These are phyloP conservation scores for Scylla paramamosain DNA, from an alignment of 1,140 invertebrate species.

Conservation along the genomic window DNA sequence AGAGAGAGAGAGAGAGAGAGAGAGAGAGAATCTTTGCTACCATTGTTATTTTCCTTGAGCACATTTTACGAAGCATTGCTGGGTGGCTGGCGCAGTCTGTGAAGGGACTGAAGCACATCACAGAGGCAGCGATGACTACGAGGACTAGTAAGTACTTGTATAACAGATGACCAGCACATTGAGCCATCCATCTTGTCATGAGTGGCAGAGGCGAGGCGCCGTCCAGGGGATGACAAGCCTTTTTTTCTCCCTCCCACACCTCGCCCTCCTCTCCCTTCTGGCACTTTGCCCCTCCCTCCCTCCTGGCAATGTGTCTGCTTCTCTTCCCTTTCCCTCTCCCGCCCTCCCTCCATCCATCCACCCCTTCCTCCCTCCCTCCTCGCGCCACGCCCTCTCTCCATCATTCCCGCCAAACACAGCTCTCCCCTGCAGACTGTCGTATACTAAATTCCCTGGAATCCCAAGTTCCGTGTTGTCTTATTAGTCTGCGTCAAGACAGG, in stretches of 20 bases:
- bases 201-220: too few relatives aligned
- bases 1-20: too few relatives aligned
- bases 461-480: background rate
- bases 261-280: background rate
- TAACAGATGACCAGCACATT: too few relatives aligned
- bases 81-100: too few relatives aligned
- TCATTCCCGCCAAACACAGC: background rate
- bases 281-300: slow-evolving; percentile 8
- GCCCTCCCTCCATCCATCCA: too few relatives aligned
- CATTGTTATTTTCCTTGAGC: too few relatives aligned
- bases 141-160: too few relatives aligned
- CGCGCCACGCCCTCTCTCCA: slow-evolving; percentile 7
- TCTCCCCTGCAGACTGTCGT: background rate
- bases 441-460: background rate
- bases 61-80: too few relatives aligned
- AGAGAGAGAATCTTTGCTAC: too few relatives aligned
- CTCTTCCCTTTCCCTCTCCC: background rate
- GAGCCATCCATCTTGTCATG: too few relatives aligned
- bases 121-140: too few relatives aligned
- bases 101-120: too few relatives aligned
- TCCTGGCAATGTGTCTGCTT: background rate
- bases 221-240: background rate
- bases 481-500: slow-evolving; percentile 9
- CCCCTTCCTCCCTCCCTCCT: background rate
- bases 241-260: background rate